Base-by-base conservation (phyloP, 1,140 invertebrate genomes). In the Neodiprion fabricii region DNA sequence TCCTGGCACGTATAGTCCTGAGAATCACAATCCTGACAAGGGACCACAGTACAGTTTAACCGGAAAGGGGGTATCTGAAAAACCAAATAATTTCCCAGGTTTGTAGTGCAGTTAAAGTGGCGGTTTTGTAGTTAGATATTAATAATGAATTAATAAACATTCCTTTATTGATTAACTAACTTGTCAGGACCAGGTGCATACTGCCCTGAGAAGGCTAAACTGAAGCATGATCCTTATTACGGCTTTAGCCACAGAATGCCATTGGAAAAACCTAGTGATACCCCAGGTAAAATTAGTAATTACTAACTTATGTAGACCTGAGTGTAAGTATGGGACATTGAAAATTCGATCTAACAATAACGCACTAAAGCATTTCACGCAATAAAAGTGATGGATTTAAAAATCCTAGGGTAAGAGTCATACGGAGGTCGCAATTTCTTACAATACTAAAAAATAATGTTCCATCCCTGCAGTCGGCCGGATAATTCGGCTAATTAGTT, bases 201-300 rank as follows among this genome's bases (percentile, higher is more conserved):
- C 70, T 76, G 73, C 72, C 83, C 82, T n/a, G 80, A 84, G 70
- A 84, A 80, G 76, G 76, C 80, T 79, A 82, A 78, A 77, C 72
- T 81, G 81, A 84, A 74, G 76, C 82, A 77, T 75, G 75, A 74
- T 50, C 91, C 92, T 65, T 83, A 87, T 74, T 92, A 90, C 82
- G 89, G 89, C 79, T 93, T 93, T 82, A 91, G 92, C 77, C 81
- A 85, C 28, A 90, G 91, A 83, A 82, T 73, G 1, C 72, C 77
- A 11, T 74, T 81, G 71, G 72, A 82, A 74, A 83, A 79, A 69
- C 74, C 79, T 80, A 83, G 72, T 66, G 77, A 86, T 77, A 83
- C 78, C 74, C 85, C 84, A 83, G 81, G 80, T 85, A 81, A 83
- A 72, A 77, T 75, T 79, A 76, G 48, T 48, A 68, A 75, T 67